Base-by-base conservation (phyloP, 2,797 vertebrate species). In the Pseudopleuronectes americanus region DNA sequence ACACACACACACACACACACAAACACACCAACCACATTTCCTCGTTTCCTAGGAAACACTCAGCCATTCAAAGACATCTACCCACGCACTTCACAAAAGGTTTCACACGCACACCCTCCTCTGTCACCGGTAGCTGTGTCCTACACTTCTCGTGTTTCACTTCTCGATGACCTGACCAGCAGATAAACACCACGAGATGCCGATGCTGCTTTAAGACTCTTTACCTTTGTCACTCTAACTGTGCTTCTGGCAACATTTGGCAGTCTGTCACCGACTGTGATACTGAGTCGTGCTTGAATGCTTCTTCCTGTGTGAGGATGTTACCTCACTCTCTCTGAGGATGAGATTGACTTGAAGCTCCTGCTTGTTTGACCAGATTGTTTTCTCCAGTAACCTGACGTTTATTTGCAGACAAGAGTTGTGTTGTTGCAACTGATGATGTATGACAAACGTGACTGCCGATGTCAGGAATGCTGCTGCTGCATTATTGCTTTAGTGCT, bases 1-100 rank as follows among this genome's bases (percentile, higher is more conserved):
- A 6, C 59, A 3, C 38, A 41, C 38, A 41, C 38, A 41, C 38
- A 12, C 14, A 14, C 38, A 41, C 38, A 12, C 3, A 12, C 28
- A 14, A 52, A 23, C 57, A 14, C 54, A 19, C 47, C 33, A 2
- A 21, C 49, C 63, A 61, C 73, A 54, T 69, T 59, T 59, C 72
- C 56, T 74, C 3, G 80, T 90, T 91, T 70, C 83, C 87, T 13
- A 57, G 88, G 90, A 85, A 89, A 87, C 73, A 60, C 49, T 70
- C 28, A 70, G 72, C 79, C 57, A 82, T 79, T 88, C 64, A 77
- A 61, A 77, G 62, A 55, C 49, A 53, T 71, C 58, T 59, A 26
- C 74, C 58, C 71, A 79, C 83, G 71, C 38, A 62, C 53, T 19
- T 48, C 21, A 74, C 71, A 83, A 76, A 73, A 68, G 56, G 7